phyloP scores from a whole-genome alignment of 2,797 vertebrate genomes.

The Characodon lateralis region DNA sequence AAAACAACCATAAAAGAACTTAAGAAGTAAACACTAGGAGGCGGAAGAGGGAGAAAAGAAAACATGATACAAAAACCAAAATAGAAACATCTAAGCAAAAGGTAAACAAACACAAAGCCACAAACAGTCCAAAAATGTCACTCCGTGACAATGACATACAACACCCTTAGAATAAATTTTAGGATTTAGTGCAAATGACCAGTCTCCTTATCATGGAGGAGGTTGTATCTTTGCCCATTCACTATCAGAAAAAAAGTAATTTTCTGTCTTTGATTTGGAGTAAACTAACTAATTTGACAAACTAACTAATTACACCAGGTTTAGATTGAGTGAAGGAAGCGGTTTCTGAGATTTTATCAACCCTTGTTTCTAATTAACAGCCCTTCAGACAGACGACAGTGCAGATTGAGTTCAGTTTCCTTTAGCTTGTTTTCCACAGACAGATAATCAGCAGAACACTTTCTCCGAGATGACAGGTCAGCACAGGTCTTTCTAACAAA shows the following conservation, averaged over 20 bases:
- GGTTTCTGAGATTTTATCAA: slow-evolving; percentile 48
- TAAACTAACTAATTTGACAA: neutral
- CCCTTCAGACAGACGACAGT: slow-evolving; percentile 18
- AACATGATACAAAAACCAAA: no score
- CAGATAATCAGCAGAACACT: slow-evolving; percentile 6
- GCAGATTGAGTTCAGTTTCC: slow-evolving; percentile 42
- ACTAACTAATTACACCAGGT: neutral
- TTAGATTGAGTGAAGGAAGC: slow-evolving; percentile 6
- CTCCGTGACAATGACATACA: no score
- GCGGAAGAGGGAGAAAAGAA: no score
- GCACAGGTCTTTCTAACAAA: neutral
- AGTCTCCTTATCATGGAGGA: neutral
- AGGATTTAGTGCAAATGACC: neutral
- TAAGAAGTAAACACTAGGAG: no score
- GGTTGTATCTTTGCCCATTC: neutral
- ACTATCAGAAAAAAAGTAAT: neutral
- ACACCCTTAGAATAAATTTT: no score
- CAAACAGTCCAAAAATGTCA: no score
- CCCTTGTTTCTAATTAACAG: slow-evolving; percentile 58
- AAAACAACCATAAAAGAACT: no score
- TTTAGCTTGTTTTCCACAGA: slow-evolving; percentile 27
- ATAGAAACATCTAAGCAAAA: no score
- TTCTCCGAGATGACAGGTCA: slow-evolving; percentile 15
- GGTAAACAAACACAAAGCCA: no score
- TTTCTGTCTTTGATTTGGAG: neutral